These are phyloP conservation scores for Trinorchestia longiramus DNA, from an alignment of 1,140 invertebrate genomes.

Conservation along the genomic window DNA sequence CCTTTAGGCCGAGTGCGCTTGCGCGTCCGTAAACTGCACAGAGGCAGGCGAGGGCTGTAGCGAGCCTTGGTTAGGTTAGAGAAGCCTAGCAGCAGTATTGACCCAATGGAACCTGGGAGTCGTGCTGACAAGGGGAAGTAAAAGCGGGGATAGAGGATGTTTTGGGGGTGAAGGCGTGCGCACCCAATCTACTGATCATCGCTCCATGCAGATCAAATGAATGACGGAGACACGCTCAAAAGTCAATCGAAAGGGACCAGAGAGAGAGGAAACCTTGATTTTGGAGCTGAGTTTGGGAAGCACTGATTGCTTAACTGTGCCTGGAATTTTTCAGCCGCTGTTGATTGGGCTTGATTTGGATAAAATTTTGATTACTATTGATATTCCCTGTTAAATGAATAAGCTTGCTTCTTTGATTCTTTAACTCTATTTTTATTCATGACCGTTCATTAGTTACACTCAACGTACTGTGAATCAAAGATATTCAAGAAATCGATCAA, in stretches of 20 bases:
- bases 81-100: conserved; percentile 9
- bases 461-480: no score
- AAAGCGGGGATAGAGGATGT: conserved; percentile 58
- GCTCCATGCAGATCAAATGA: conserved; percentile 47
- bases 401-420: no score
- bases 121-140: conserved; percentile 63
- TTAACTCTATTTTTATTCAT: no score
- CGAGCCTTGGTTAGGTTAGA: conserved; percentile 35
- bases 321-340: neutral
- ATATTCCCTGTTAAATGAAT: no score
- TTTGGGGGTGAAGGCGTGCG: conserved; percentile 51
- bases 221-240: neutral
- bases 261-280: neutral
- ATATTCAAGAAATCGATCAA: no score
- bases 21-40: neutral
- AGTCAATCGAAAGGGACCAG: conserved; percentile 25
- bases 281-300: neutral
- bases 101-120: conserved; percentile 45
- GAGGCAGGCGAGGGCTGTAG: neutral
- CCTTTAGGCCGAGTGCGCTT: conserved; percentile 66
- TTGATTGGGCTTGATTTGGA: neutral
- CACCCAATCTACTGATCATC: conserved; percentile 48
- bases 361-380: neutral
- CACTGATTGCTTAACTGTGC: neutral
- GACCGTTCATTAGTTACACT: no score